A percentile compares a stretch with the other conserved stretches of the same genome.
Conservation (phyloP, 2,888 invertebrate genomes). For the Odontothrips loti region DNA sequence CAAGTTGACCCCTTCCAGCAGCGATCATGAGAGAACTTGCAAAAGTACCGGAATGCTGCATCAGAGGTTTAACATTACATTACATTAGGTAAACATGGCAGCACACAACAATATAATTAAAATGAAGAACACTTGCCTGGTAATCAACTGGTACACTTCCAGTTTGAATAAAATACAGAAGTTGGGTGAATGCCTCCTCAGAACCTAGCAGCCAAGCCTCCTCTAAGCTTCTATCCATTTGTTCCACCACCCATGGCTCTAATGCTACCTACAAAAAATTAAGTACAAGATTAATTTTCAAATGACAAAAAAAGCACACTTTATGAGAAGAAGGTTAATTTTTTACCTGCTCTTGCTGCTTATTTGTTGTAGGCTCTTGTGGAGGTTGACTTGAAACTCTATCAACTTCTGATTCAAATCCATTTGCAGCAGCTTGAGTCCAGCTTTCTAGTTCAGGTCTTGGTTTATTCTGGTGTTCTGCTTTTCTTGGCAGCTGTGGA, state of each 20-base stretch:
- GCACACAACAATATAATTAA: constrained; percentile 2
- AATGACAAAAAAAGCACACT: not conserved
- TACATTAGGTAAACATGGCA: not conserved
- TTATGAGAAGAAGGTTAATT: not conserved
- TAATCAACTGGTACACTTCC: constrained; percentile 73
- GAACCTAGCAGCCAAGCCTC: constrained; percentile 53
- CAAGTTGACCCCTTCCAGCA: constrained; percentile 63
- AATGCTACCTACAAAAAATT: not conserved
- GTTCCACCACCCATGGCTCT: not conserved
- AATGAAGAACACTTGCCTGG: constrained; percentile 43
- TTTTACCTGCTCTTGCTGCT: not conserved
- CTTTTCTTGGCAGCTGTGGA: constrained; percentile 42
- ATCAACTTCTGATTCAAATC: not conserved
- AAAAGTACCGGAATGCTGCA: constrained; percentile 59
- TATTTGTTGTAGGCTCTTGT: not conserved
- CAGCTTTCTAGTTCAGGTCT: constrained; percentile 46
- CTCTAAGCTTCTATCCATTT: constrained; percentile 47
- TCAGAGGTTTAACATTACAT: no score
- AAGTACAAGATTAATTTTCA: constrained; percentile 33
- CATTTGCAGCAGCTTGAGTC: constrained; percentile 40
- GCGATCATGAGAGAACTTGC: constrained; percentile 76
- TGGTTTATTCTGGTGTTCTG: constrained; percentile 46
- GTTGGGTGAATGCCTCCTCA: constrained; percentile 66
- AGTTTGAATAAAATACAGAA: constrained; percentile 71
- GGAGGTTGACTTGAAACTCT: not conserved